Conservation (phyloP, 1,140 invertebrate genomes). For the Drosophila quadrilineata region DNA sequence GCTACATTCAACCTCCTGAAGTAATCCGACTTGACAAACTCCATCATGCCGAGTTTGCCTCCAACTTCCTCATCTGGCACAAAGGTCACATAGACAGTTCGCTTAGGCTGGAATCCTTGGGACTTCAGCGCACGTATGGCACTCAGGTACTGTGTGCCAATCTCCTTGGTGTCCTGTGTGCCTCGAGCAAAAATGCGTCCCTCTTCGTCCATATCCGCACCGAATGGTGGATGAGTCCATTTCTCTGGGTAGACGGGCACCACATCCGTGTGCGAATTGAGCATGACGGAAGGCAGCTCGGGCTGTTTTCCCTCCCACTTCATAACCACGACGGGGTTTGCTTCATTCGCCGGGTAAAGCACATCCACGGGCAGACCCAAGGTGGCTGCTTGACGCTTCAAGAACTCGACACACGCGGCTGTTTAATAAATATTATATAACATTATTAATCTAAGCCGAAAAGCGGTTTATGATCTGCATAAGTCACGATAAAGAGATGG, state of each 20-base stretch:
- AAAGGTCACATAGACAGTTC: conserved; percentile 89
- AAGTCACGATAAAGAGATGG: background rate
- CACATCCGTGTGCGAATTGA: conserved; percentile 83
- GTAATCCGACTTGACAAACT: conserved; percentile 88
- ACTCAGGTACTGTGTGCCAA: conserved; percentile 86
- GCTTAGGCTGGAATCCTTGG: conserved; percentile 83
- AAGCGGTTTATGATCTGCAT: background rate
- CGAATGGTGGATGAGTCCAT: conserved; percentile 87
- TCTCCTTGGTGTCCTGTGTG: conserved; percentile 91
- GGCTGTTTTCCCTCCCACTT: conserved; percentile 90
- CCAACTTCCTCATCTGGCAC: conserved; percentile 97
- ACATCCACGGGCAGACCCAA: conserved; percentile 25
- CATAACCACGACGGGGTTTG: conserved; percentile 81
- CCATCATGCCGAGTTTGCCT: conserved; percentile 90
- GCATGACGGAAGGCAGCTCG: conserved; percentile 86
- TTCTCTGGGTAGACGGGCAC: conserved; percentile 90
- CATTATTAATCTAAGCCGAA: background rate
- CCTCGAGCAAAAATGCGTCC: conserved; percentile 91
- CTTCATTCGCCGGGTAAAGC: conserved; percentile 17
- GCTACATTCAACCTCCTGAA: conserved; percentile 93
- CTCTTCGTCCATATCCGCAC: conserved; percentile 86
- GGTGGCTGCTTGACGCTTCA: conserved; percentile 13
- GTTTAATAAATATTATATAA: background rate
- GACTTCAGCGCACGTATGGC: conserved; percentile 86
- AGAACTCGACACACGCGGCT: conserved; percentile 23